Evolutionary conservation across 2,888 invertebrate genomes (phyloP), one percentile per base, ranked within the genome.

Genomic region (Orthonevra nobilis): DNA sequence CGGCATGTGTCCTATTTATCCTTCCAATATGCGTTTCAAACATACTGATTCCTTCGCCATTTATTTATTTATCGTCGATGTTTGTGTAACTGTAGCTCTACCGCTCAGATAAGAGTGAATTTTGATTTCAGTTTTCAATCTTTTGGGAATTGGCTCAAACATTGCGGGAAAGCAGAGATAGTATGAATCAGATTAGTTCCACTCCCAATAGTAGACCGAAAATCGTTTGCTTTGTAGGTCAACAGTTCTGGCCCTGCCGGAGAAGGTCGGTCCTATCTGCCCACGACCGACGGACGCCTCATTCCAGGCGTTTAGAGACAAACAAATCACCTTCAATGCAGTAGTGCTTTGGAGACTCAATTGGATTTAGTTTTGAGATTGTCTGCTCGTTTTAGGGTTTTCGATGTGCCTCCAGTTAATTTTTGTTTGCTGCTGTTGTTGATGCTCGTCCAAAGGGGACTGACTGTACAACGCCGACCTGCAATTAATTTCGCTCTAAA

Each of bases 81-180:
- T 48, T 46, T 42, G 50, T 28, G 32, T 19, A 44, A 52, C 23
- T n/a, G 28, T 3, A 14, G 36, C 9, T 10, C 23, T 15, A 5
- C 0, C 34, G n/a, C 26, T 17, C 12, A 9, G 7, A n/a, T 28
- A 36, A 14, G 34, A 54, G 61, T 66, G 77, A 44, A 56, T 73
- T 73, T 79, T 79, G 73, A 79, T 79, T 79, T 79, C 61, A 44
- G 61, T 68, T 68, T 79, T 66, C 66, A 61, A 79, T 79, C 79
- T 68, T 60, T 61, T 68, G 66, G 66, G 77, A 14, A 61, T 79
- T 77, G 20, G 20, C 28, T 52, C 48, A 56, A 63, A 75, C 63
- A 69, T 75, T 70, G 70, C 48, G 70, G 58, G 10, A 26, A 60
- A 46, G 46, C 48, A 38, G 30, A 50, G 48, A 63, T 73, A 50